phyloP scores from a whole-genome alignment of 2,113 vertebrate species.

The Nipponia nippon region DNA sequence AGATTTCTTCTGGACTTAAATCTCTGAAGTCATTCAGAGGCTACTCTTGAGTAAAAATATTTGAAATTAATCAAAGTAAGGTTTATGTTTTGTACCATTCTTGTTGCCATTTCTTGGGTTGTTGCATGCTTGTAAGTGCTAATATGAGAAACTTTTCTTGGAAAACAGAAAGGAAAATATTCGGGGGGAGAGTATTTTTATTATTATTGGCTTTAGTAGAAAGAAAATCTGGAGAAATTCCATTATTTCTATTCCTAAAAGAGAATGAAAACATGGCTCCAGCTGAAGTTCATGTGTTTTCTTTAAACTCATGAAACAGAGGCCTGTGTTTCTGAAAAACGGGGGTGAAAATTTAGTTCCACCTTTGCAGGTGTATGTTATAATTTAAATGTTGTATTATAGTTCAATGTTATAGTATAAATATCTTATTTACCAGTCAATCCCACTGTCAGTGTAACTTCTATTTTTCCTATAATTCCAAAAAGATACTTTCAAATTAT shows the following conservation, averaged over 20 bases:
- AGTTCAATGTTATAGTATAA: not conserved
- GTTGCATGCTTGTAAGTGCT: not conserved
- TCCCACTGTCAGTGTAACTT: not conserved
- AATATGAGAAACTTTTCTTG: not conserved
- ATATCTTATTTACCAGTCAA: not conserved
- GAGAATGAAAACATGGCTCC: not conserved
- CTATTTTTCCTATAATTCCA: not conserved
- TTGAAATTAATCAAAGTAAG: not conserved
- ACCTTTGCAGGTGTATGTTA: not conserved
- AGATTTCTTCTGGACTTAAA: not conserved
- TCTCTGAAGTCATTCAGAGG: not conserved
- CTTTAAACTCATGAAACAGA: not conserved
- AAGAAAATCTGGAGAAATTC: not conserved
- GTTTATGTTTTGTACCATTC: not conserved
- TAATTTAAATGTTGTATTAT: not conserved
- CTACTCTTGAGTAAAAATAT: not conserved
- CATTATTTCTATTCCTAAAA: not conserved
- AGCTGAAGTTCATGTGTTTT: not conserved
- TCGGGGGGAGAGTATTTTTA: rapidly evolving
- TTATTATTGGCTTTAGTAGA: not conserved
- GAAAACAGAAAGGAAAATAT: not conserved
- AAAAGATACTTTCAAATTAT: not conserved
- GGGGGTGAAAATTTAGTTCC: not conserved
- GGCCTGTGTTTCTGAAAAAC: not conserved
- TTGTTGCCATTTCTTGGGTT: not conserved